A percentile compares a stretch with the other conserved stretches of the same genome.
Evolutionary conservation across 2,888 invertebrate species (phyloP).

Genomic region (Tribolium freemani): DNA sequence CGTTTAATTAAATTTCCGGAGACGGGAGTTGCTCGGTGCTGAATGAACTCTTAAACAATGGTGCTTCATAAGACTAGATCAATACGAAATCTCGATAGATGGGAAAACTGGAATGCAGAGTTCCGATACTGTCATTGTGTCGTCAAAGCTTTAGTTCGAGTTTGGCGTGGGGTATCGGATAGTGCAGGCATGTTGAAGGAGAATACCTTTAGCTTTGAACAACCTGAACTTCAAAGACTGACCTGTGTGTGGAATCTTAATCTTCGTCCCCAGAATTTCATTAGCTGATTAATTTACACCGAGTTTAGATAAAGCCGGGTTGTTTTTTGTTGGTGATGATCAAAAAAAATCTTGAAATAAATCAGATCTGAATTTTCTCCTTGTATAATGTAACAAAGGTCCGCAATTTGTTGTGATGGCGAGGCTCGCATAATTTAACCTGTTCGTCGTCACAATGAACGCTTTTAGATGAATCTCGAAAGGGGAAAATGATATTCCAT

Average conservation of each 20-base stretch:
- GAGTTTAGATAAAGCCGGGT: conserved; percentile 34
- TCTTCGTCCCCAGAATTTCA: conserved; percentile 60
- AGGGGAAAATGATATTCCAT: conserved; percentile 48
- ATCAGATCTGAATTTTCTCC: background rate
- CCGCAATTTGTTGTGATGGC: conserved; percentile 18
- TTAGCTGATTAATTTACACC: conserved; percentile 59
- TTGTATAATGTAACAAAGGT: background rate
- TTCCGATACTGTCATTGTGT: conserved; percentile 52
- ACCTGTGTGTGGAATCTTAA: conserved; percentile 59
- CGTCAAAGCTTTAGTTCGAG: conserved; percentile 49
- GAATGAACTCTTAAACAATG: conserved; percentile 40
- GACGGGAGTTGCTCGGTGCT: background rate
- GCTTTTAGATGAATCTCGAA: conserved; percentile 29
- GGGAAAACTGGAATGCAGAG: conserved; percentile 46
- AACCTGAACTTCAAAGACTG: conserved; percentile 58
- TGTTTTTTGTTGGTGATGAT: conserved; percentile 2
- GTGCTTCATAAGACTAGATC: conserved; percentile 46
- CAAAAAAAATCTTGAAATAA: background rate
- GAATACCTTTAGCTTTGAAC: conserved; percentile 56
- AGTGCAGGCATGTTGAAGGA: conserved; percentile 48
- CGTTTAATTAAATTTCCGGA: conserved; percentile 19
- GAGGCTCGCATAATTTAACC: conserved; percentile 3
- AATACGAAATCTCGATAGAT: conserved; percentile 44
- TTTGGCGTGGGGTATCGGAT: conserved; percentile 35
- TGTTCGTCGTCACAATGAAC: conserved; percentile 20